Conservation (phyloP, 2,888 invertebrate species). For the Melanchra persicariae region DNA sequence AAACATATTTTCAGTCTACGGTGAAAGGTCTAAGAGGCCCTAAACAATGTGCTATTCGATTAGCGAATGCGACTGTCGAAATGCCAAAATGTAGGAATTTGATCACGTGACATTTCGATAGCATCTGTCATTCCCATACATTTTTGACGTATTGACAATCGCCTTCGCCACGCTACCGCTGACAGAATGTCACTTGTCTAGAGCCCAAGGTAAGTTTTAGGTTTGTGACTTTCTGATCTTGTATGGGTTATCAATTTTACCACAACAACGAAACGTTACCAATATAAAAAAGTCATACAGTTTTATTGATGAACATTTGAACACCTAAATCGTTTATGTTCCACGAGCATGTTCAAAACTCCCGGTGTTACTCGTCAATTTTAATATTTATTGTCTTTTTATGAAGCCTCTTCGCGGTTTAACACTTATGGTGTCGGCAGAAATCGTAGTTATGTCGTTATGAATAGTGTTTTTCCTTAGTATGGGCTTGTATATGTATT, state of each 20-base stretch:
- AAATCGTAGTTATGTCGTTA: neutral
- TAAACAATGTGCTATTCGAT: too few relatives aligned
- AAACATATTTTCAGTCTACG: too few relatives aligned
- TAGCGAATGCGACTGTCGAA: too few relatives aligned
- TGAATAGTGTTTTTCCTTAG: neutral
- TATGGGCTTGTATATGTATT: neutral
- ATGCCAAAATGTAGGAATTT: too few relatives aligned
- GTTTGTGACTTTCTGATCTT: neutral
- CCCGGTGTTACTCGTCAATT: slow-evolving; percentile 26
- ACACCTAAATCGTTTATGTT: neutral
- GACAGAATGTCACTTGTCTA: too few relatives aligned
- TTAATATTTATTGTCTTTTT: slow-evolving; percentile 23
- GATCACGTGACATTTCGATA: too few relatives aligned
- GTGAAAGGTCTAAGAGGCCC: too few relatives aligned
- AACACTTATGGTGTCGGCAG: neutral
- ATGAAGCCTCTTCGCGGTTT: neutral
- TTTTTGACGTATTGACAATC: too few relatives aligned
- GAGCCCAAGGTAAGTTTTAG: too few relatives aligned
- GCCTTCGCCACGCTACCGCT: too few relatives aligned
- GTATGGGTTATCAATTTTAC: neutral
- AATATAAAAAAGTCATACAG: neutral
- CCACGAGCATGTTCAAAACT: slow-evolving; percentile 11
- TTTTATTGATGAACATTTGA: neutral
- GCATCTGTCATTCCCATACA: too few relatives aligned
- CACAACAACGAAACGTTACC: neutral